Conservation (phyloP, 2,113 vertebrate genomes). For the Calyptomena viridis region DNA sequence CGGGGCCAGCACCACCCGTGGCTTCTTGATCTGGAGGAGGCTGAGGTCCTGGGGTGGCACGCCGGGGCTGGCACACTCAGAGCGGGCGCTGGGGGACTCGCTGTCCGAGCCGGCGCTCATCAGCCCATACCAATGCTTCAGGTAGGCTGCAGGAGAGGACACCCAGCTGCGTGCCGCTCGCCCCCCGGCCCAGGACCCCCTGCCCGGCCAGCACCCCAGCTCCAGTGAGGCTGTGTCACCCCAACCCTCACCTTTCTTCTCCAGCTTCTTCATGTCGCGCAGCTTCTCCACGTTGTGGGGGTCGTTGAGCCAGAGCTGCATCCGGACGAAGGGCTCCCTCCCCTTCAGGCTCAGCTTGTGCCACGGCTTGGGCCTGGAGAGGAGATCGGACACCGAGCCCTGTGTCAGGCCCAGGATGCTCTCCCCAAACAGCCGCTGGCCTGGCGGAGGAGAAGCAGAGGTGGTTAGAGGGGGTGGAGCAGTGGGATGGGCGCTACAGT, state of each 20-base stretch:
- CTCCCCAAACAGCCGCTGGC: conserved; percentile 97
- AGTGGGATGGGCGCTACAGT: rapidly evolving
- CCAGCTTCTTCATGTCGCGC: conserved; percentile 97
- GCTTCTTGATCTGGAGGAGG: conserved; percentile 92
- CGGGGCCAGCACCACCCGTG: conserved; percentile 89
- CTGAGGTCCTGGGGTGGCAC: conserved; percentile 83
- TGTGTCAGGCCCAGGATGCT: conserved; percentile 97
- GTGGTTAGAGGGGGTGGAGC: conserved; percentile 1
- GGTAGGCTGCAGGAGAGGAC: conserved; percentile 80
- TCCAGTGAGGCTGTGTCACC: rapidly evolving
- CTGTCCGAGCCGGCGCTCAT: conserved; percentile 90
- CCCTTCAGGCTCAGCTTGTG: conserved; percentile 98
- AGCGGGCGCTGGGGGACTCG: conserved; percentile 85
- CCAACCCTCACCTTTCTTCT: conserved; percentile 89
- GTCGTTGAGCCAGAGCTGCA: conserved; percentile 98
- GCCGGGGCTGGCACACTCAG: conserved; percentile 89
- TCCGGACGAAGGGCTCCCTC: conserved; percentile 95
- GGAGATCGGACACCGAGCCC: conserved; percentile 96
- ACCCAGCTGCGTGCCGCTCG: not conserved
- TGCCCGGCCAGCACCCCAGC: rapidly evolving
- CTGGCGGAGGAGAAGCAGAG: conserved; percentile 73
- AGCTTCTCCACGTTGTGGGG: conserved; percentile 95
- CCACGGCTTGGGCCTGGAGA: conserved; percentile 97
- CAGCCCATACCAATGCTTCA: conserved; percentile 94
- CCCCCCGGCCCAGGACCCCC: not conserved